These are phyloP conservation scores for Trichonephila clavata DNA, from an alignment of 1,140 invertebrate species.

Conservation along the genomic window DNA sequence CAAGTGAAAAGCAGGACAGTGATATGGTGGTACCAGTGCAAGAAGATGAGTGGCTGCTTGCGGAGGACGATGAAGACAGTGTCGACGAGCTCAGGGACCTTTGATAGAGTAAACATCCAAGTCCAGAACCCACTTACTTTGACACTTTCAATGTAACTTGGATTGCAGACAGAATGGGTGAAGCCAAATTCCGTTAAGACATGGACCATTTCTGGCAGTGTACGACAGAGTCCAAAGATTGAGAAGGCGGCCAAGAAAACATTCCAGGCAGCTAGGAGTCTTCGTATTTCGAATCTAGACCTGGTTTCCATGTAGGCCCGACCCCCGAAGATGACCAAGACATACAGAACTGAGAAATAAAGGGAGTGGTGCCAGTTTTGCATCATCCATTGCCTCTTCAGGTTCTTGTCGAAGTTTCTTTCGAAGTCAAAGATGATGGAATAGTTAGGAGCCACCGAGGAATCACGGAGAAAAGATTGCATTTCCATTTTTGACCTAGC, in stretches of 20 bases:
- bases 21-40: slow-evolving; percentile 89
- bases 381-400: slow-evolving; percentile 95
- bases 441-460: slow-evolving; percentile 87
- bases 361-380: slow-evolving; percentile 97
- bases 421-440: slow-evolving; percentile 97
- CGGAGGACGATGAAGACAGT: slow-evolving; percentile 97
- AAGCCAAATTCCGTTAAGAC: slow-evolving; percentile 92
- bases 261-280: slow-evolving; percentile 95
- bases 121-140: slow-evolving; percentile 97
- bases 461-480: slow-evolving; percentile 49
- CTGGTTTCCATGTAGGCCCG: slow-evolving; percentile 94
- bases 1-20: slow-evolving; percentile 89
- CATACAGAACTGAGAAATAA: slow-evolving; percentile 94
- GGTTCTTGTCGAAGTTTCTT: slow-evolving; percentile 92
- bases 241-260: slow-evolving; percentile 95
- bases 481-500: slow-evolving; percentile 38
- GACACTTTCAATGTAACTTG: slow-evolving; percentile 93
- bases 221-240: slow-evolving; percentile 93
- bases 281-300: slow-evolving; percentile 91
- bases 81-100: slow-evolving; percentile 96
- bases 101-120: slow-evolving; percentile 96
- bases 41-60: slow-evolving; percentile 83
- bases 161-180: slow-evolving; percentile 96
- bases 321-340: slow-evolving; percentile 95
- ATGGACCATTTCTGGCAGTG: slow-evolving; percentile 92